Evolutionary conservation across 2,113 vertebrate species (phyloP), one percentile per base, ranked within the genome.

Genomic region (Cricetomys ansorgei): DNA sequence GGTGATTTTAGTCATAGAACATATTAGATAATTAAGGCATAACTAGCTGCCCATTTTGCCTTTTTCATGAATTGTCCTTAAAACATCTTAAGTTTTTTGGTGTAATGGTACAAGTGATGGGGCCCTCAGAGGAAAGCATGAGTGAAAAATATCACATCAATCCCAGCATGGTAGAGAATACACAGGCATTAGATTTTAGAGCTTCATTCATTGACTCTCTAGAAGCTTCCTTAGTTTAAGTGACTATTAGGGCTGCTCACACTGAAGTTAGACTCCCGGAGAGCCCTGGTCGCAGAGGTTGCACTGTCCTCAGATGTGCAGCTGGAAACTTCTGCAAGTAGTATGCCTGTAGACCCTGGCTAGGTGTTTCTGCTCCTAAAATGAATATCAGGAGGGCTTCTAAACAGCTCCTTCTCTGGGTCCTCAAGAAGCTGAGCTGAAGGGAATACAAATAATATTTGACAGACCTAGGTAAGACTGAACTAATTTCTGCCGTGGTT

Each of bases 1-100:
- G 40, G 75, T 72, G 77, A 57, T 88, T 64, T 88, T 84, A 86
- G 83, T 40, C 67, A 86, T 92, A 85, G 89, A 84, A 45, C 80
- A 76, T 65, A 70, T 65, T 70, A 84, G 67, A 55, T 37, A 77
- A 4, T 77, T 53, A 87, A 64, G 81, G 80, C 45, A 7, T 67
- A 40, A 29, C 88, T 59, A 19, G 45, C 17, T 75, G 55, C 34
- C n/a, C 72, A 37, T 80, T 85, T 64, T 95, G 89, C 65, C 25
- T 9, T 81, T 87, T 95, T 2, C 37, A 25, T 87, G 59, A 89
- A 57, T 62, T 86, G 62, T 62, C 95, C 45, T 73, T 92, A 89
- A 92, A 89, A 53, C 29, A 53, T 59, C 17, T 7, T 62, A 25
- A 70, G 37, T 65, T 83, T 83, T 94, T 89, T 62, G 53, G 55